These are phyloP conservation scores for Lipotes vexillifer DNA, from an alignment of 2,113 vertebrate species.

Conservation along the genomic window DNA sequence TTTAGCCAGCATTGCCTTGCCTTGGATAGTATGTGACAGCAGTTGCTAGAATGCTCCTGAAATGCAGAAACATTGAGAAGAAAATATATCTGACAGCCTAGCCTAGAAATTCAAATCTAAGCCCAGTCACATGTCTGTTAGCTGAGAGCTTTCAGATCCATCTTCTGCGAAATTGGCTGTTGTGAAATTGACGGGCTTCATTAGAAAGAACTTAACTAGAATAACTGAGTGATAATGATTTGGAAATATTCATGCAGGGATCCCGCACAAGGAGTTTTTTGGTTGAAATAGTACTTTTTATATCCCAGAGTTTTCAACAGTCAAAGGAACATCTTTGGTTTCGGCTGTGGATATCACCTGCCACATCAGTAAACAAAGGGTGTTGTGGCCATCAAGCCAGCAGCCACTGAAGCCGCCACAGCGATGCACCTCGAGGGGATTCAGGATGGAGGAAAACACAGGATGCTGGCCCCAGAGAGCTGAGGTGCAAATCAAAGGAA, in stretches of 20 bases:
- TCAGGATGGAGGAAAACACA: background rate
- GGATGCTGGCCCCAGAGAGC: background rate
- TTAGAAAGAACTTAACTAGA: background rate
- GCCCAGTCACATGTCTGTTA: background rate
- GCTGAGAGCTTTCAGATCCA: background rate
- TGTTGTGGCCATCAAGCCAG: background rate
- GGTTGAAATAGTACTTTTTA: background rate
- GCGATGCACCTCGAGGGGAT: background rate
- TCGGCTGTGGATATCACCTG: background rate
- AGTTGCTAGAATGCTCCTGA: conserved; percentile 4
- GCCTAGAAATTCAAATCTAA: background rate
- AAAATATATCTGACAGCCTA: background rate
- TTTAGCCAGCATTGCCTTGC: background rate
- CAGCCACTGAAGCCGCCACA: background rate
- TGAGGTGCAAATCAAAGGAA: background rate
- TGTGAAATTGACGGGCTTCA: background rate
- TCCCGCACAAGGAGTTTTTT: background rate
- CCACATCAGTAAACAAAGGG: background rate
- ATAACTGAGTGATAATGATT: background rate
- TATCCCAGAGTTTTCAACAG: background rate
- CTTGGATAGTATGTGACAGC: conserved; percentile 2
- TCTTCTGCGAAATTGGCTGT: background rate
- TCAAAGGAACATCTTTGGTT: background rate
- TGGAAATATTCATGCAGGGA: background rate
- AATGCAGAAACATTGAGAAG: background rate